Percentiles rank a stretch among this genome's conserved stretches.
phyloP scores from a whole-genome alignment of 1,140 invertebrate genomes.

The Oncopeltus fasciatus region DNA sequence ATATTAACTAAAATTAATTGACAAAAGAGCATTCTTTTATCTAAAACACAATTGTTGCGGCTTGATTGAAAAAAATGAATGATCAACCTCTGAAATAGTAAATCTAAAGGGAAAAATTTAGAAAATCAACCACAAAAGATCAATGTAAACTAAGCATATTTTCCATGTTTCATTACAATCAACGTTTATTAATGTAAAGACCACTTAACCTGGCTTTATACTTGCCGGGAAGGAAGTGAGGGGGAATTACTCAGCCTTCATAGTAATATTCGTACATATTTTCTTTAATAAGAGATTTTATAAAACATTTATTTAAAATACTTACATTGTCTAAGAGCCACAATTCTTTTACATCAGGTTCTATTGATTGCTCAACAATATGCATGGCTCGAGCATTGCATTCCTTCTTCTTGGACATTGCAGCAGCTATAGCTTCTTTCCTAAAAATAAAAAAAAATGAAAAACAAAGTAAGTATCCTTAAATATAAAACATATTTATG shows the following conservation, averaged over 20 bases:
- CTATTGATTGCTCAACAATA: constrained; percentile 47
- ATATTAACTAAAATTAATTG: too few relatives aligned
- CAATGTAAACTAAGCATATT: too few relatives aligned
- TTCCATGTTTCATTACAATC: too few relatives aligned
- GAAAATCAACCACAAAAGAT: too few relatives aligned
- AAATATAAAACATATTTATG: not conserved
- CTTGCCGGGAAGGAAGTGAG: not conserved
- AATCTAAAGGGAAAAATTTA: too few relatives aligned
- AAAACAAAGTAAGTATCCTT: not conserved
- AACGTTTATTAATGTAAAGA: too few relatives aligned
- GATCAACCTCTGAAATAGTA: too few relatives aligned
- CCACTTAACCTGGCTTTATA: not conserved
- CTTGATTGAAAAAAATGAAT: too few relatives aligned
- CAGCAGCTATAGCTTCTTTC: constrained; percentile 42
- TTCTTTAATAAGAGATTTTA: too few relatives aligned
- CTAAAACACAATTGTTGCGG: too few relatives aligned
- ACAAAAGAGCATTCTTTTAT: too few relatives aligned
- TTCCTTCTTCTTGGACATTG: constrained; percentile 47
- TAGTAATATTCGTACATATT: not conserved
- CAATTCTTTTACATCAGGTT: constrained; percentile 33
- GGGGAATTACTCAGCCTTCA: not conserved
- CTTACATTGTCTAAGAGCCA: constrained; percentile 38
- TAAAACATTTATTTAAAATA: constrained; percentile 10
- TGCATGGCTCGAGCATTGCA: constrained; percentile 46
- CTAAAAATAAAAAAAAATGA: constrained; percentile 30